phyloP scores from a whole-genome alignment of 2,113 vertebrate species.

The Apodemus sylvaticus region DNA sequence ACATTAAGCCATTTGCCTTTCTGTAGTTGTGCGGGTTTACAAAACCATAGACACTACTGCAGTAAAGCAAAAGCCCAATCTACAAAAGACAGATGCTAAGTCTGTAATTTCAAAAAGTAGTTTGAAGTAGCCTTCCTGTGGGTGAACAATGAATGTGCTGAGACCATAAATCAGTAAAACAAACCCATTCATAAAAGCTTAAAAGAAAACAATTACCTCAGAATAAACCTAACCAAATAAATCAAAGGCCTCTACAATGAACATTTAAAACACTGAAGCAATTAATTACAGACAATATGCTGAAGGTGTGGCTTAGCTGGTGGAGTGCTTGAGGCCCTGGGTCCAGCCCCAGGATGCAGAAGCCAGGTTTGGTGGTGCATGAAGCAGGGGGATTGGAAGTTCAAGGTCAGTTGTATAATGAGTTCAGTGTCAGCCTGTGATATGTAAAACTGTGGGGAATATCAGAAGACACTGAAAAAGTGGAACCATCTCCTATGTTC shows the following conservation, averaged over 20 bases:
- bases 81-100: not conserved
- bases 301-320: not conserved
- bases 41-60: not conserved
- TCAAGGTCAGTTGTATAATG: not conserved
- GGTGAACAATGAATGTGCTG: not conserved
- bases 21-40: not conserved
- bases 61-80: not conserved
- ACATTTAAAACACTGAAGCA: not conserved
- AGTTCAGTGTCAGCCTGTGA: not conserved
- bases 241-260: not conserved
- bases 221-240: not conserved
- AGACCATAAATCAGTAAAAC: not conserved
- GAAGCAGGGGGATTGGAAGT: not conserved
- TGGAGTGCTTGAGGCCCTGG: not conserved
- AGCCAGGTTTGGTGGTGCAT: not conserved
- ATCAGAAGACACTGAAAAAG: not conserved
- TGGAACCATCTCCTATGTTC: not conserved
- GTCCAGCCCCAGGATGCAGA: too few species aligned
- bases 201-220: not conserved
- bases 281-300: not conserved
- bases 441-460: not conserved
- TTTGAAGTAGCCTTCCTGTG: not conserved
- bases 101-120: not conserved
- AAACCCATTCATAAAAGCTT: not conserved
- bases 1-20: slow-evolving; percentile 10